Evolutionary conservation across 2,797 vertebrate species (phyloP).

Genomic region (Thunnus albacares): DNA sequence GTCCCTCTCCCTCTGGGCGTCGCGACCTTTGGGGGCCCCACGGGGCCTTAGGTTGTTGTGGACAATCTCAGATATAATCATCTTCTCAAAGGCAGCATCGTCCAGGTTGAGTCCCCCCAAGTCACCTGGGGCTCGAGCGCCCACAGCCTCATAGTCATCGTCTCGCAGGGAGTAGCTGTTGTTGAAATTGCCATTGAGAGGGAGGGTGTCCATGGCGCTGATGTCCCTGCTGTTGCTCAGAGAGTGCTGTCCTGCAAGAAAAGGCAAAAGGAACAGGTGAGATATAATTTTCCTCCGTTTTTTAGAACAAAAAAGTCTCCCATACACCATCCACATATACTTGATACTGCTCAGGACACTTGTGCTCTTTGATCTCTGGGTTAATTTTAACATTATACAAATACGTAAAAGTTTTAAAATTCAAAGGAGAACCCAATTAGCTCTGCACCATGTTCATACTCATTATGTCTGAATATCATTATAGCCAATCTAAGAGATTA

Average conservation of each 20-base stretch:
- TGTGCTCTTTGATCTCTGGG: conserved; percentile 67
- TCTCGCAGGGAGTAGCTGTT: conserved; percentile 98
- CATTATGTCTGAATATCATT: conserved; percentile 60
- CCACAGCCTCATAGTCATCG: conserved; percentile 91
- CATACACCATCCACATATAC: conserved; percentile 75
- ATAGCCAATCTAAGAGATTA: conserved; percentile 84
- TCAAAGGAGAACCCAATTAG: conserved; percentile 69
- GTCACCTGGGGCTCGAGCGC: conserved; percentile 90
- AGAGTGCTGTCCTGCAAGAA: conserved; percentile 96
- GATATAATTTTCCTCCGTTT: conserved; percentile 22
- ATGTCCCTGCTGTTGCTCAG: conserved; percentile 99
- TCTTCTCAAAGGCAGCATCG: conserved; percentile 97
- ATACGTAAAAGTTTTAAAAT: conserved; percentile 45
- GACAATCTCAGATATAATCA: conserved; percentile 99
- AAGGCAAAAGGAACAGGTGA: conserved; percentile 68
- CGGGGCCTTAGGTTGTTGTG: conserved; percentile 97
- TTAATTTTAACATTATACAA: conserved; percentile 64
- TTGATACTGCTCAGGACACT: conserved; percentile 97
- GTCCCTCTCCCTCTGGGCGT: conserved; percentile 71
- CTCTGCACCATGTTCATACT: conserved; percentile 43
- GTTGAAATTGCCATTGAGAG: conserved; percentile 99
- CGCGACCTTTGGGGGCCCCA: conserved; percentile 80
- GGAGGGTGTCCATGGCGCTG: conserved; percentile 99
- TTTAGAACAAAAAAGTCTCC: conserved; percentile 27
- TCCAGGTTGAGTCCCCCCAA: conserved; percentile 93